Conservation (phyloP, 1,140 invertebrate species). For the Pogonus chalceus region DNA sequence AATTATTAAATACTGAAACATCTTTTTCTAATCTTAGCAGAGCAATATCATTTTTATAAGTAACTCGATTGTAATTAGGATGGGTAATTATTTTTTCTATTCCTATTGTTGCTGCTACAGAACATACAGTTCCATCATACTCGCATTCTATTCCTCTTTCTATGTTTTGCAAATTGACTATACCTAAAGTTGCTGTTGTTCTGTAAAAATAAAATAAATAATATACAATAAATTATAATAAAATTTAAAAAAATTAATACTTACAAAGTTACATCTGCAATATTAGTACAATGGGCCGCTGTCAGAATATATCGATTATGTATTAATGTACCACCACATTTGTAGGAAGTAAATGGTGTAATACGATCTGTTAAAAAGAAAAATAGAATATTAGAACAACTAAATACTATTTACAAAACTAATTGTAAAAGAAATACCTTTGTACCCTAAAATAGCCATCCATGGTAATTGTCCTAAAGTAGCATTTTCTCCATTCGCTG, state of each 20-base stretch:
- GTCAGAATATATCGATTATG: slow-evolving; percentile 52
- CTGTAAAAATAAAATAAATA: slow-evolving; percentile 28
- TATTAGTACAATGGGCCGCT: slow-evolving; percentile 65
- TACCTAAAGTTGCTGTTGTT: slow-evolving; percentile 46
- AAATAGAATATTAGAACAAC: not conserved
- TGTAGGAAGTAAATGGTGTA: slow-evolving; percentile 22
- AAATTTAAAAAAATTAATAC: slow-evolving; percentile 1
- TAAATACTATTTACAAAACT: not conserved
- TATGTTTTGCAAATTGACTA: slow-evolving; percentile 44
- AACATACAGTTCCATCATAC: slow-evolving; percentile 35
- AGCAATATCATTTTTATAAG: slow-evolving; percentile 55
- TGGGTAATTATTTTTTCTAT: slow-evolving; percentile 40
- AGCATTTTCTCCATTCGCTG: slow-evolving; percentile 51
- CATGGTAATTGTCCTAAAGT: slow-evolving; percentile 55
- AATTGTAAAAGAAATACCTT: not conserved
- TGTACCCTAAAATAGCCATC: slow-evolving; percentile 54
- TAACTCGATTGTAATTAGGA: slow-evolving; percentile 43
- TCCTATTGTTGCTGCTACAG: slow-evolving; percentile 43
- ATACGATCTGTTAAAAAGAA: not conserved
- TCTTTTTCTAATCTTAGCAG: slow-evolving; percentile 42
- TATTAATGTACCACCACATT: slow-evolving; percentile 46
- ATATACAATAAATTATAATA: not conserved
- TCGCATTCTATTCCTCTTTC: slow-evolving; percentile 45
- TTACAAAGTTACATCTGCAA: not conserved
- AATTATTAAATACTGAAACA: not conserved